phyloP scores from a whole-genome alignment of 2,888 invertebrate species.

The Nymphalis urticae region DNA sequence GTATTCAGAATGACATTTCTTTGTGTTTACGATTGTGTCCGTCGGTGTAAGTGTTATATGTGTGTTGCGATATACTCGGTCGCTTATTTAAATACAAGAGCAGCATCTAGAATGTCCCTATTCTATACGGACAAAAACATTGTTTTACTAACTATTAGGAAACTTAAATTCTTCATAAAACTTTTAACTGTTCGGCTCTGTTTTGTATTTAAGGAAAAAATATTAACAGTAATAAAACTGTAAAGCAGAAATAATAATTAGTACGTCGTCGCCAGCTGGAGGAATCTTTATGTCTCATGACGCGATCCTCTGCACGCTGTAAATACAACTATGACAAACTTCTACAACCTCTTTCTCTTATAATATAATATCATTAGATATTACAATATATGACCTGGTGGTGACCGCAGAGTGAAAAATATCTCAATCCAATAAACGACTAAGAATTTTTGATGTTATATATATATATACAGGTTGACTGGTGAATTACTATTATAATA shows the following conservation, averaged over 20 bases:
- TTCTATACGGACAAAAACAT: too few relatives aligned
- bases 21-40: slow-evolving; percentile 24
- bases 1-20: slow-evolving; percentile 20
- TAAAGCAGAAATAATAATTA: slow-evolving; percentile 4
- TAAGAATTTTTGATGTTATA: too few relatives aligned
- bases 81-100: too few relatives aligned
- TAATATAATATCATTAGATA: too few relatives aligned
- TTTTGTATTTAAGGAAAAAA: background rate
- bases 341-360: background rate
- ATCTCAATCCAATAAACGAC: too few relatives aligned
- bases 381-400: too few relatives aligned
- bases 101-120: too few relatives aligned
- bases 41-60: slow-evolving; percentile 9
- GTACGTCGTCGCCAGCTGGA: background rate
- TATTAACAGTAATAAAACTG: background rate
- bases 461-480: too few relatives aligned
- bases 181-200: background rate
- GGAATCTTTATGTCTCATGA: background rate
- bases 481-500: too few relatives aligned
- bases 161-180: background rate
- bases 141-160: too few relatives aligned
- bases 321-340: background rate
- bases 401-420: too few relatives aligned
- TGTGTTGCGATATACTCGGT: background rate
- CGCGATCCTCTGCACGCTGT: background rate